A percentile compares a stretch with the other conserved stretches of the same genome.
Evolutionary conservation across 2,888 invertebrate genomes (phyloP).

Genomic region (Agriopis leucophaearia): DNA sequence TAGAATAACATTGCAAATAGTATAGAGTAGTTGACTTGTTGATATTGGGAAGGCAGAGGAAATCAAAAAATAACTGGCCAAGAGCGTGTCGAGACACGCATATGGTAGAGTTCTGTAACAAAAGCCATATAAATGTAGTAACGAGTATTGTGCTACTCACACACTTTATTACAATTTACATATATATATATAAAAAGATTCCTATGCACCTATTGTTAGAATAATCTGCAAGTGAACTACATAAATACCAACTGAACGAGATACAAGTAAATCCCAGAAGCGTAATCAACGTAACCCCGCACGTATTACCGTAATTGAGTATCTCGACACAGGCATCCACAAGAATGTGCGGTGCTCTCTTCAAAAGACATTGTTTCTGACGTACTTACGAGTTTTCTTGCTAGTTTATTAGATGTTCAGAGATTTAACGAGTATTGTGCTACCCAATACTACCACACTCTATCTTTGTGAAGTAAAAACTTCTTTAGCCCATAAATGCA

Average conservation of each 20-base stretch:
- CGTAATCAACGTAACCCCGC: slow-evolving; percentile 11
- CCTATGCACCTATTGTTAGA: background rate
- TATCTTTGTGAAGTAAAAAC: too few relatives aligned
- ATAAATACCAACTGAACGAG: background rate
- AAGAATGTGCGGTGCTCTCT: slow-evolving; percentile 11
- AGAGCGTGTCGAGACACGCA: too few relatives aligned
- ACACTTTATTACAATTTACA: too few relatives aligned
- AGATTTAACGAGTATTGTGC: background rate
- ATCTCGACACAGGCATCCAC: background rate
- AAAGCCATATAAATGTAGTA: too few relatives aligned
- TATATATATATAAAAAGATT: background rate
- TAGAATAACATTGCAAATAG: too few relatives aligned
- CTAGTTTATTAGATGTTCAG: background rate
- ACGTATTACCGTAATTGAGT: slow-evolving; percentile 23
- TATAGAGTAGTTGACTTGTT: too few relatives aligned
- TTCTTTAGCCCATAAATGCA: too few relatives aligned
- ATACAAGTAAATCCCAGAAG: slow-evolving; percentile 4
- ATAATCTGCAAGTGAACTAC: background rate
- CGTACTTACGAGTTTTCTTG: background rate
- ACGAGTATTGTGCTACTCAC: too few relatives aligned
- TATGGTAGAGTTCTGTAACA: too few relatives aligned
- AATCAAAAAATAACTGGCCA: too few relatives aligned
- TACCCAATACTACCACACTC: too few relatives aligned
- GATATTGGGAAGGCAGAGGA: too few relatives aligned
- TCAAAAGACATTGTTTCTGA: slow-evolving; percentile 22